Evolutionary conservation across 1,140 invertebrate species (phyloP).

Genomic region (Thaumetopoea pityocampa): DNA sequence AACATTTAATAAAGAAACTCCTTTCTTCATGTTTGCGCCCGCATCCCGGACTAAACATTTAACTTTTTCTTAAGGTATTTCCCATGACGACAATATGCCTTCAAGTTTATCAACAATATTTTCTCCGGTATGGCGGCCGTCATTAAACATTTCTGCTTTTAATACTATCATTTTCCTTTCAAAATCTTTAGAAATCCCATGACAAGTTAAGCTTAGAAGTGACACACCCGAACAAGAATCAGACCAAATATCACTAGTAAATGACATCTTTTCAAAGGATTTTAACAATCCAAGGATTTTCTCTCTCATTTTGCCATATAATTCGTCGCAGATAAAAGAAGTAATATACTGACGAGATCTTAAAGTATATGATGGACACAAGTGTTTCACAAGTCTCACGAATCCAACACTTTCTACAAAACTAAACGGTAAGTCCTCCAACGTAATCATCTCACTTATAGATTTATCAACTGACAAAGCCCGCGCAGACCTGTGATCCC

Average conservation of each 20-base stretch:
- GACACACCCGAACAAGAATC: constrained; percentile 26
- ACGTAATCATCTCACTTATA: no score
- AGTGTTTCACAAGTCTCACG: no score
- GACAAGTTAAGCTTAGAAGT: constrained; percentile 30
- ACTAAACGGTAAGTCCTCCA: no score
- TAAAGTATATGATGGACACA: no score
- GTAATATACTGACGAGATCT: no score
- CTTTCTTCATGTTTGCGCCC: constrained; percentile 34
- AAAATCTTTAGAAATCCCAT: constrained; percentile 27
- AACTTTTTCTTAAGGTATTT: constrained; percentile 31
- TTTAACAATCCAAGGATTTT: no score
- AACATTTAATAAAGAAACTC: constrained; percentile 16
- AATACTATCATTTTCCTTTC: constrained; percentile 26
- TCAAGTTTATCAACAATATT: constrained; percentile 25
- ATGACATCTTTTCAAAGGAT: constrained; percentile 32
- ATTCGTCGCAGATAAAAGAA: no score
- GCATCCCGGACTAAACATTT: constrained; percentile 31
- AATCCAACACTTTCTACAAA: no score
- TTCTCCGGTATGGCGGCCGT: constrained; percentile 25
- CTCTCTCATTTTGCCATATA: no score
- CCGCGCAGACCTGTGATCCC: constrained; percentile 20
- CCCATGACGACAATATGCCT: constrained; percentile 30
- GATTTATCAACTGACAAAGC: no score
- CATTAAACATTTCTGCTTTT: constrained; percentile 26
- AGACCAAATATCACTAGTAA: constrained; percentile 32